These are phyloP conservation scores for Strigamia transsilvanica DNA, from an alignment of 2,888 invertebrate genomes.

Conservation along the genomic window DNA sequence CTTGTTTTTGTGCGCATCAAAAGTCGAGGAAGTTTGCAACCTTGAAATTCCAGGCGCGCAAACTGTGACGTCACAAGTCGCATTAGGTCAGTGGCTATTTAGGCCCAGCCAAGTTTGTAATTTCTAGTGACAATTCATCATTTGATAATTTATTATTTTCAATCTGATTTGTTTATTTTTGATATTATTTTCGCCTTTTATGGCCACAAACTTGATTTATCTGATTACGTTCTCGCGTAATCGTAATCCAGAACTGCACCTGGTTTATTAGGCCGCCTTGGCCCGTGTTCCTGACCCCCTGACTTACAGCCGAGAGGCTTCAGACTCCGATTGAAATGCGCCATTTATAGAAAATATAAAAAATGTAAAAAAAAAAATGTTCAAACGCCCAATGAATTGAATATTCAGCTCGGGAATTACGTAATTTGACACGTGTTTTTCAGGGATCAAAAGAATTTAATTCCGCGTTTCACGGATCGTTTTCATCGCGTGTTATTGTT, in stretches of 20 bases:
- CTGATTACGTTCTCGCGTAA: neutral
- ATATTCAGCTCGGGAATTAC: neutral
- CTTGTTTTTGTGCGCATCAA: neutral
- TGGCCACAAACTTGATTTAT: slow-evolving; percentile 1
- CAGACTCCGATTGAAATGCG: neutral
- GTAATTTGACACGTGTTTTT: neutral
- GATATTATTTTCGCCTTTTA: slow-evolving; percentile 7
- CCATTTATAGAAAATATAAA: too few species aligned
- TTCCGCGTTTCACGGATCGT: too few species aligned
- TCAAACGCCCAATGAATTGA: neutral
- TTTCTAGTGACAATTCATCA: neutral
- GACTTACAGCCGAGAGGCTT: slow-evolving; percentile 39
- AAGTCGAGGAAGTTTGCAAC: slow-evolving; percentile 17
- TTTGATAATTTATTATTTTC: neutral
- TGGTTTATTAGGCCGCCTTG: slow-evolving; percentile 23
- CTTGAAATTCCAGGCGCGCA: slow-evolving; percentile 18
- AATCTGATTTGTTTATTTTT: neutral
- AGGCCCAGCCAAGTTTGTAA: neutral
- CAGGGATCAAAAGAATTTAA: too few species aligned
- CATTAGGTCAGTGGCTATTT: neutral
- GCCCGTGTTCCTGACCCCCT: slow-evolving; percentile 32
- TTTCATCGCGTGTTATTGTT: too few species aligned
- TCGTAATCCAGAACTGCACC: slow-evolving; percentile 37
- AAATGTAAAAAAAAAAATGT: too few species aligned
- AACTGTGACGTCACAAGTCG: neutral